phyloP scores from a whole-genome alignment of 1,140 invertebrate genomes.

The Ladona fulva region DNA sequence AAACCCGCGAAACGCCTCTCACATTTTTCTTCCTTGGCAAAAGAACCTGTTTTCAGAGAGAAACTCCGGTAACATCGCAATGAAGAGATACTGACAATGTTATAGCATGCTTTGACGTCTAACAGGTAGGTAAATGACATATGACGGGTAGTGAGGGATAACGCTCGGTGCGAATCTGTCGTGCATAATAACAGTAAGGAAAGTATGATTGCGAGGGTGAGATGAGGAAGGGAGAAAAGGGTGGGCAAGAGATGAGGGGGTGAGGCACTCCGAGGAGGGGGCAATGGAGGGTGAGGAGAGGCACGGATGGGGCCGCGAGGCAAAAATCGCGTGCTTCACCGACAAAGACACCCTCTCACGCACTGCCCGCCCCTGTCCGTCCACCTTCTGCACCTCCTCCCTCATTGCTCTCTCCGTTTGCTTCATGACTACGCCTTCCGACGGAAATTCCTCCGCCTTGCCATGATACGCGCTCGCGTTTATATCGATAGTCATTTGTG shows the following conservation, averaged over 20 bases:
- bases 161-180: background rate
- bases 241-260: background rate
- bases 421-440: background rate
- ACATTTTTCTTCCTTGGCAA: too few species aligned
- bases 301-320: background rate
- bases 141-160: background rate
- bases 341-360: background rate
- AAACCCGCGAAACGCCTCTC: too few species aligned
- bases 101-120: too few species aligned
- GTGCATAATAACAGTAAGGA: background rate
- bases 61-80: too few species aligned
- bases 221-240: background rate
- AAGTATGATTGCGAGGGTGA: background rate
- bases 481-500: too few species aligned
- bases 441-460: too few species aligned
- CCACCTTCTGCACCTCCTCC: background rate
- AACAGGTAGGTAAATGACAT: background rate
- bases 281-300: background rate
- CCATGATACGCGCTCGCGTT: too few species aligned
- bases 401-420: background rate
- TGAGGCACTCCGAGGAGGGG: background rate
- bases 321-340: background rate
- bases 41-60: too few species aligned
- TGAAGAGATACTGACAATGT: too few species aligned
- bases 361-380: background rate